Evolutionary conservation across 2,888 invertebrate genomes (phyloP).

Genomic region (Hirtodrosophila confusa): DNA sequence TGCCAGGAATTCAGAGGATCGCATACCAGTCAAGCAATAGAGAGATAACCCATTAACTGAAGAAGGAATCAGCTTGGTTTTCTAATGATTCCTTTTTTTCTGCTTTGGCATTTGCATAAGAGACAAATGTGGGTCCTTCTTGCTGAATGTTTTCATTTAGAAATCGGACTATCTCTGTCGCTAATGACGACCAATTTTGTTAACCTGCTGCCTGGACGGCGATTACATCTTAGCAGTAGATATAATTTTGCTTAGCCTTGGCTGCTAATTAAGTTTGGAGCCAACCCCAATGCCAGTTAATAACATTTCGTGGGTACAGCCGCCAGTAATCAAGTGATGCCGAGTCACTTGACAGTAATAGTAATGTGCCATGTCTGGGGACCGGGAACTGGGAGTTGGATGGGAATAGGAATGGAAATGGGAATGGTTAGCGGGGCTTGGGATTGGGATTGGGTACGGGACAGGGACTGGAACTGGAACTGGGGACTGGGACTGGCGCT

Average conservation of each 20-base stretch:
- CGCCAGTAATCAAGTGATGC: conserved; percentile 7
- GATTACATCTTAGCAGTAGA: conserved; percentile 32
- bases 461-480: not conserved
- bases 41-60: too few species aligned
- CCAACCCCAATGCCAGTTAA: conserved; percentile 51
- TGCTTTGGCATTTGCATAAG: too few species aligned
- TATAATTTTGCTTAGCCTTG: conserved; percentile 25
- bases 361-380: conserved; percentile 56
- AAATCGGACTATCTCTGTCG: not conserved
- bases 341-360: conserved; percentile 55
- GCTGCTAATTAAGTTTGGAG: conserved; percentile 55
- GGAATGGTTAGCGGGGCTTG: not conserved
- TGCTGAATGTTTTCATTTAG: too few species aligned
- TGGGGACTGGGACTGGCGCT: not conserved
- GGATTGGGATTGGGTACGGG: not conserved
- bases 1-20: too few species aligned
- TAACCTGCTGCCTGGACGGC: conserved; percentile 15
- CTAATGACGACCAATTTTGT: conserved; percentile 25
- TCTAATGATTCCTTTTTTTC: too few species aligned
- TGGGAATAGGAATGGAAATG: not conserved
- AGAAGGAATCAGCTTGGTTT: too few species aligned
- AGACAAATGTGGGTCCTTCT: too few species aligned
- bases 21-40: too few species aligned
- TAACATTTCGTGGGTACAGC: conserved; percentile 27
- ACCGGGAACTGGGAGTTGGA: not conserved